phyloP scores from a whole-genome alignment of 92 coral and sea anemone genomes.

The Plumapathes pennacea region DNA sequence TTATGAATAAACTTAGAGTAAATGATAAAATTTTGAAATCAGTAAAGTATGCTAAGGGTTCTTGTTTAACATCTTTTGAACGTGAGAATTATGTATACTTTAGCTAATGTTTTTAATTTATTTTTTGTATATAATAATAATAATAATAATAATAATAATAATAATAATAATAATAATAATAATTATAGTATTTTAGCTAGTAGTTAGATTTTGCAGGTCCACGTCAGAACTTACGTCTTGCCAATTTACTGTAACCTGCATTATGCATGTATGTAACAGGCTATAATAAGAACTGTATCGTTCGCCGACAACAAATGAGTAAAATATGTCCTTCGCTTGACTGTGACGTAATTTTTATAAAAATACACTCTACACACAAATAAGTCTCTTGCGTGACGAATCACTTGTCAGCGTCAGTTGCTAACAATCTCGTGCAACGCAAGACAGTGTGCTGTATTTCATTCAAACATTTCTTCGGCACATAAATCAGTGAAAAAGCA shows the following conservation, averaged over 20 bases:
- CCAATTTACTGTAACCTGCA: background rate
- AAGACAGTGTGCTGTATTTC: too few species aligned
- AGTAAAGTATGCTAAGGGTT: background rate
- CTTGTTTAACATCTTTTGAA: background rate
- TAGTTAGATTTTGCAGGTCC: conserved; percentile 5
- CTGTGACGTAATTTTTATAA: too few species aligned
- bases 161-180: background rate
- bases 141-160: background rate
- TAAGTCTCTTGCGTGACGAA: too few species aligned
- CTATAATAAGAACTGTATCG: too few species aligned
- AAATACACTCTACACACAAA: too few species aligned
- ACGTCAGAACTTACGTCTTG: background rate
- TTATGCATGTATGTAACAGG: conserved; percentile 7
- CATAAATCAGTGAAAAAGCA: too few species aligned
- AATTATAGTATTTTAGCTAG: background rate
- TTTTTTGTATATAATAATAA: background rate
- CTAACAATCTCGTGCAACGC: too few species aligned
- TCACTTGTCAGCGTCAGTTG: too few species aligned
- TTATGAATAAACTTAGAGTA: background rate
- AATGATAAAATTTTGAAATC: background rate
- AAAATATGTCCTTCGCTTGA: too few species aligned
- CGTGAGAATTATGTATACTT: background rate
- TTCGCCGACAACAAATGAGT: too few species aligned
- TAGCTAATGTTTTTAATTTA: background rate
- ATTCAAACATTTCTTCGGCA: too few species aligned